A percentile compares a stretch with the other conserved stretches of the same genome.
Conservation (phyloP, 2,888 invertebrate genomes). For the Orchesellides sinensis region DNA sequence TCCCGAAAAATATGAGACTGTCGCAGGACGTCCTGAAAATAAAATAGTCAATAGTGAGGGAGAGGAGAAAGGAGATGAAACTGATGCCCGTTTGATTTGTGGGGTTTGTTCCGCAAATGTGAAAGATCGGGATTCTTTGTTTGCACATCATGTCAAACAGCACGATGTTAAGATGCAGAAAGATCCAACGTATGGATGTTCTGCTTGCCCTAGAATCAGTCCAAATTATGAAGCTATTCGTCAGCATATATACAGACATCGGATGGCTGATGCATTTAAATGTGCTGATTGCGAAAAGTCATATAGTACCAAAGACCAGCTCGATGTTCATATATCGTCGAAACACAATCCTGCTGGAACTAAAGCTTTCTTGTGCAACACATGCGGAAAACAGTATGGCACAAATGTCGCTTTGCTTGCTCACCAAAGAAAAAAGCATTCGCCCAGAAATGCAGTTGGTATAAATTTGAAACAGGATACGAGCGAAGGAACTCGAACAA, state of each 20-base stretch:
- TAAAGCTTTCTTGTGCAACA: conserved; percentile 55
- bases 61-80: background rate
- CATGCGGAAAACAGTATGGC: conserved; percentile 66
- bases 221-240: conserved; percentile 63
- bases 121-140: conserved; percentile 28
- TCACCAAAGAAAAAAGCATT: conserved; percentile 63
- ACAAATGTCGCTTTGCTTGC: conserved; percentile 54
- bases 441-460: too few relatives aligned
- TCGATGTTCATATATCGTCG: conserved; percentile 56
- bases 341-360: conserved; percentile 47
- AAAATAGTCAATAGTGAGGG: background rate
- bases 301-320: conserved; percentile 62
- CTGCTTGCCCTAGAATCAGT: conserved; percentile 65
- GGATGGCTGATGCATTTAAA: conserved; percentile 46
- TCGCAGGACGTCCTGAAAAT: background rate
- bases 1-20: background rate
- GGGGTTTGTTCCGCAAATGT: conserved; percentile 7
- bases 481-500: too few relatives aligned
- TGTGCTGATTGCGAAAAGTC: conserved; percentile 64
- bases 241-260: conserved; percentile 63
- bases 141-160: conserved; percentile 33
- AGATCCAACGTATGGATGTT: conserved; percentile 58
- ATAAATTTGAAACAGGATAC: too few relatives aligned
- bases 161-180: conserved; percentile 32
- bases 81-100: conserved; percentile 24